These are phyloP conservation scores for Lapara coniferarum DNA, from an alignment of 2,888 invertebrate genomes.

Conservation along the genomic window DNA sequence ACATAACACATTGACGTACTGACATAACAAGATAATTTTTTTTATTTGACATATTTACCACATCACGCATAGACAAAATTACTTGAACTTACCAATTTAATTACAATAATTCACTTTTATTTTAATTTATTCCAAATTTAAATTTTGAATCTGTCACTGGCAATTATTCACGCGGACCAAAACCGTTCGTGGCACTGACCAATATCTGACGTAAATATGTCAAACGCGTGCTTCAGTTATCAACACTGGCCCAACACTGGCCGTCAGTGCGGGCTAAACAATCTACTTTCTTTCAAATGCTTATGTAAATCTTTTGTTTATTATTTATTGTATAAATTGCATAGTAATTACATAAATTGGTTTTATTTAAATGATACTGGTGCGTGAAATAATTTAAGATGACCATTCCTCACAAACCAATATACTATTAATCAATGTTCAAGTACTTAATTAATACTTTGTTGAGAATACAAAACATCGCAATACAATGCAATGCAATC, in stretches of 20 bases:
- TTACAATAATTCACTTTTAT: background rate
- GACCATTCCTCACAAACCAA: background rate
- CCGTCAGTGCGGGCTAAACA: slow-evolving; percentile 56
- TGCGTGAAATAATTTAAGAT: background rate
- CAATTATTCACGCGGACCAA: background rate
- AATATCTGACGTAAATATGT: too few relatives aligned
- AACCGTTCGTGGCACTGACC: background rate
- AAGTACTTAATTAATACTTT: too few relatives aligned
- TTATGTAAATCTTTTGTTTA: slow-evolving; percentile 23
- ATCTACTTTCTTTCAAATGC: slow-evolving; percentile 55
- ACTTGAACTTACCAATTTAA: background rate
- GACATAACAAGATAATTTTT: too few relatives aligned
- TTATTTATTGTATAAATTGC: slow-evolving; percentile 10
- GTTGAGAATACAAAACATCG: too few relatives aligned
- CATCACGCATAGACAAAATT: slow-evolving; percentile 7
- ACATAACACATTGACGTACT: too few relatives aligned
- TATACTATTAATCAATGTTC: too few relatives aligned
- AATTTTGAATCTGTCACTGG: slow-evolving; percentile 6
- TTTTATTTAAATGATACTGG: background rate
- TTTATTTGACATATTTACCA: background rate
- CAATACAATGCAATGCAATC: too few relatives aligned
- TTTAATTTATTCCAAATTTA: slow-evolving; percentile 9
- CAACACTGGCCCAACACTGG: slow-evolving; percentile 65
- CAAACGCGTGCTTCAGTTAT: slow-evolving; percentile 63
- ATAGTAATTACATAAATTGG: slow-evolving; percentile 5